Base-by-base conservation (phyloP, 2,113 vertebrate species). In the Suricata suricatta region DNA sequence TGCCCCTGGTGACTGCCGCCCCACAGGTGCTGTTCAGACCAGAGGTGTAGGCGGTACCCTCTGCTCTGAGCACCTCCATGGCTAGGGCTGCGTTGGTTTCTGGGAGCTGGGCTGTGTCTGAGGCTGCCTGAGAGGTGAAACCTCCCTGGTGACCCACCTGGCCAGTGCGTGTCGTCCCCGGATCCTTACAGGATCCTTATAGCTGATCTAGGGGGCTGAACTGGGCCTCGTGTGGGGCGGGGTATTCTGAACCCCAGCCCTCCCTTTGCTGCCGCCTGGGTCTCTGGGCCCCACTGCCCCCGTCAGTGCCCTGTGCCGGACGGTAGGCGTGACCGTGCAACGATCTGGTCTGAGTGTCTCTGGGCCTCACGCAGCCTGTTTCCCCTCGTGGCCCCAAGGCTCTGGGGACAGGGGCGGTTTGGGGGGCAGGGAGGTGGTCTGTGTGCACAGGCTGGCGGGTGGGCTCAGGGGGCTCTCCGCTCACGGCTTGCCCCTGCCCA, bases 111-210 rank as follows among this genome's bases (percentile, higher is more conserved):
- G 35, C 44, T 15, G 31, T 57, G 15, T 47, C 29, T 68, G 27
- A n/a, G 72, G 38, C 63, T 1, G 17, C 63, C 50, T 50, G 50
- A 41, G 44, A 64, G 0, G 15, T 10, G 68, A 12, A n/a, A 15
- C 38, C 16, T 50, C 5, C 0, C 14, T 17, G 19, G 9, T 1
- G 3, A 3, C 50, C 8, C 1, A 0, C 29, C 41, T 5, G 0
- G 19, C 16, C 5, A 0, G 6, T 17, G 3, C 1, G 15, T 21
- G 15, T 33, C 3, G 0, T 12, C 23, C 35, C n/a, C 9, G 88
- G 44, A 47, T 31, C 9, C n/a, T 77, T 5, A 50, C 7, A 2
- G 72, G 63, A 71, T 41, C 41, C 41, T 41, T 41, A 41, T 41
- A 41, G 41, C 41, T 41, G 41, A 41, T 41, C 57, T 35, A 12